These are phyloP conservation scores for Standfussiana lucernea DNA, from an alignment of 2,888 invertebrate species.

Conservation along the genomic window DNA sequence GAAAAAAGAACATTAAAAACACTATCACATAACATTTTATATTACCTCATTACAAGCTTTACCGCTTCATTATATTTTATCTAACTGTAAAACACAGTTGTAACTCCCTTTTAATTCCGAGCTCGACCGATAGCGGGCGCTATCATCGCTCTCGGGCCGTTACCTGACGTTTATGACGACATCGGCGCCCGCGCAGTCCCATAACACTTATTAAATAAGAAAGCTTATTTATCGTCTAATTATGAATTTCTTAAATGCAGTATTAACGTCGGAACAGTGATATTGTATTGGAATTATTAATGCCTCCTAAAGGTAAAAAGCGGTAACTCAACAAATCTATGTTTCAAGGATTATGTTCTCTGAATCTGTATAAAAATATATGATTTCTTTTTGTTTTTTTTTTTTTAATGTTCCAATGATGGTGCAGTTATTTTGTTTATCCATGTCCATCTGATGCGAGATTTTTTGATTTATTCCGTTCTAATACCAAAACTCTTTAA, in stretches of 20 bases:
- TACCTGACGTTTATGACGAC: constrained; percentile 59
- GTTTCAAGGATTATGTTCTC: background rate
- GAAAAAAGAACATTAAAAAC: constrained; percentile 15
- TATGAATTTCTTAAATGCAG: constrained; percentile 54
- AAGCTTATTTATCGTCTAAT: constrained; percentile 63
- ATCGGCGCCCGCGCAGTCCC: constrained; percentile 61
- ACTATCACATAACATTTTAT: constrained; percentile 33
- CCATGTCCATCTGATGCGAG: background rate
- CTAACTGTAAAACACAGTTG: constrained; percentile 63
- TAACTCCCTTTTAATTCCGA: constrained; percentile 59
- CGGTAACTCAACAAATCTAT: background rate
- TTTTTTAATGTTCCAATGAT: background rate
- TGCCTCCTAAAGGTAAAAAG: background rate
- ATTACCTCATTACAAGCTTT: constrained; percentile 57
- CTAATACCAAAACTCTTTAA: no score
- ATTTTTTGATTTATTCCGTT: no score
- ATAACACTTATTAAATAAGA: constrained; percentile 62
- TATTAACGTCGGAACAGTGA: constrained; percentile 36
- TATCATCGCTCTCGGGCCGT: constrained; percentile 36
- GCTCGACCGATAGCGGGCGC: constrained; percentile 37
- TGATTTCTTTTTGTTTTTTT: background rate
- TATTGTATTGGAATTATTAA: constrained; percentile 40
- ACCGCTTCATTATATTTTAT: constrained; percentile 67
- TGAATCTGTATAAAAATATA: background rate
- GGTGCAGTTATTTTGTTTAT: background rate